These are phyloP conservation scores for Anastrepha obliqua DNA, from an alignment of 1,140 invertebrate genomes.

Conservation along the genomic window DNA sequence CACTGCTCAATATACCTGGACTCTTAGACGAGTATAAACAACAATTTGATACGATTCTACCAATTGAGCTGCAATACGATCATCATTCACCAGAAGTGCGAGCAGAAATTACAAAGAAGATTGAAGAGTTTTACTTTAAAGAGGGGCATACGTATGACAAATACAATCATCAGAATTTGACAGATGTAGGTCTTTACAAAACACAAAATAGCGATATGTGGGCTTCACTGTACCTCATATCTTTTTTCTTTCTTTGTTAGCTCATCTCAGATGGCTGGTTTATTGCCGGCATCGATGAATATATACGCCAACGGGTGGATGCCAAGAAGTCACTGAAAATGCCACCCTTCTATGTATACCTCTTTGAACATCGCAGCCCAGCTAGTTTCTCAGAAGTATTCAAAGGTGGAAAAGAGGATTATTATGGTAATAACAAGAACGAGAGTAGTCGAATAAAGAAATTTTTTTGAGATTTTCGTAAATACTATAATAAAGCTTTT, in stretches of 20 bases:
- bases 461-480: not conserved
- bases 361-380: slow-evolving; percentile 80
- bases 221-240: too few species aligned
- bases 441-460: too few species aligned
- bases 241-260: slow-evolving; percentile 72
- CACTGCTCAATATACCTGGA: slow-evolving; percentile 68
- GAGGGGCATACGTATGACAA: slow-evolving; percentile 74
- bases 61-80: slow-evolving; percentile 79
- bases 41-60: slow-evolving; percentile 77
- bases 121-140: slow-evolving; percentile 79
- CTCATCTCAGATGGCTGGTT: slow-evolving; percentile 84
- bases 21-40: slow-evolving; percentile 77
- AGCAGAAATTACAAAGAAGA: slow-evolving; percentile 75
- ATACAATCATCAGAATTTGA: slow-evolving; percentile 75
- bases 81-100: slow-evolving; percentile 75
- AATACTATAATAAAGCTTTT: not conserved
- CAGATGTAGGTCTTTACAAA: slow-evolving; percentile 75
- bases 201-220: not conserved
- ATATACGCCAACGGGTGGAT: slow-evolving; percentile 76
- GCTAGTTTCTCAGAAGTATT: slow-evolving; percentile 83
- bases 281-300: slow-evolving; percentile 77
- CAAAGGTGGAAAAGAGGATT: slow-evolving; percentile 76
- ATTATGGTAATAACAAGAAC: slow-evolving; percentile 76
- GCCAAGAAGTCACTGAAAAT: slow-evolving; percentile 68
- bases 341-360: slow-evolving; percentile 80